Base-by-base conservation (phyloP, 2,113 vertebrate species). In the Lasiurus cinereus region DNA sequence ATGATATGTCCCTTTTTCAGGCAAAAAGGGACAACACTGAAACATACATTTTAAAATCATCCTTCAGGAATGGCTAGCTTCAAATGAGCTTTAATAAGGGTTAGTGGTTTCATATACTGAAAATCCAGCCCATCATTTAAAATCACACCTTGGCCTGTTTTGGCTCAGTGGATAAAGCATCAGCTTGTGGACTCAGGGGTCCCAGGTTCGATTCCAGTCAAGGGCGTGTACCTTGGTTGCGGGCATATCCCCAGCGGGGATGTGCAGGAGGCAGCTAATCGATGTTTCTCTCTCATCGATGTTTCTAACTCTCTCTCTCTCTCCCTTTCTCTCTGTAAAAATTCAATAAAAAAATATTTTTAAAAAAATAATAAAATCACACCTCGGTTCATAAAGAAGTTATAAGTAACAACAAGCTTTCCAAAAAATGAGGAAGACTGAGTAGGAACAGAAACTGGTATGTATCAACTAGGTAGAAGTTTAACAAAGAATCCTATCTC, bases 331-430 rank as follows among this genome's bases (percentile, higher is more conserved):
- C 48, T 50, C 48, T 50, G 48, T 50, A 50, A 50, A 50, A 50
- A 50, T 3, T 50, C 48, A 50, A 39, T 5, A 39, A 46, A 46
- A 46, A 46, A 8, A 46, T 46, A 8, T 46, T 46, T 46, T 1
- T 4, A 50, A 50, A 50, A 50, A 13, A 39, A 39, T 39, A 39
- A 39, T 39, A 39, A 39, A 39, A 39, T 39, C 5, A 39, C 39
- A 39, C 39, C 39, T 39, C 39, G n/a, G 48, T 52, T 56, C 67
- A 90, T 56, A 70, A 84, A 90, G 21, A 12, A 69, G 29, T 79
- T 82, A 19, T 19, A 92, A 77, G 22, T 48, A 86, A 83, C 52
- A 94, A 92, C 88, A 91, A 83, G 9, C 59, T 85, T 74, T 74
- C 66, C 67, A 83, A 22, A 83, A 88, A 95, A 66, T 87, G 27